These are phyloP conservation scores for Aromia moschata DNA, from an alignment of 2,888 invertebrate species.

Conservation along the genomic window DNA sequence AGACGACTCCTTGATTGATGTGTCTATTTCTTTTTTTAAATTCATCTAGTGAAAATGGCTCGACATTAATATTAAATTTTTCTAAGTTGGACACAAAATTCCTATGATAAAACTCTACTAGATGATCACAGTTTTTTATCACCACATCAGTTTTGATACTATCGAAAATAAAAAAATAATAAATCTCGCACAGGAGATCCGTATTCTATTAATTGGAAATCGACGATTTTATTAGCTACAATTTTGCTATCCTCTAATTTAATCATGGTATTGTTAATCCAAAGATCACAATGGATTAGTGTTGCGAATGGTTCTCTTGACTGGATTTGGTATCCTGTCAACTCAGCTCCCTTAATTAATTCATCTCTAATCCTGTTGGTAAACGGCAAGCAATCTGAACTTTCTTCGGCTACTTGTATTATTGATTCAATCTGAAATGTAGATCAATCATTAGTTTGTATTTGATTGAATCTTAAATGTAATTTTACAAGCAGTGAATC, in stretches of 20 bases:
- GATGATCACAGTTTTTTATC: conserved; percentile 59
- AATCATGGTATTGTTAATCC: conserved; percentile 69
- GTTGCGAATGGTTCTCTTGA: conserved; percentile 63
- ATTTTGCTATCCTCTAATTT: conserved; percentile 55
- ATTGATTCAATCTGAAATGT: conserved; percentile 28
- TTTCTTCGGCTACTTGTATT: conserved; percentile 21
- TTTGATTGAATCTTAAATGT: no score
- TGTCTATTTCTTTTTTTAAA: no score
- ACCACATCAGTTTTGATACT: conserved; percentile 61
- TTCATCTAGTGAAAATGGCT: conserved; percentile 55
- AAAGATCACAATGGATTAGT: conserved; percentile 66
- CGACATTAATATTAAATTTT: conserved; percentile 46
- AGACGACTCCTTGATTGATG: conserved; percentile 50
- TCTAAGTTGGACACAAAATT: conserved; percentile 59
- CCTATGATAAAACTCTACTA: conserved; percentile 64
- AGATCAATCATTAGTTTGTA: no score
- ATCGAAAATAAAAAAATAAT: conserved; percentile 64
- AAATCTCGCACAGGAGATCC: conserved; percentile 65
- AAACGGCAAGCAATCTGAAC: conserved; percentile 33
- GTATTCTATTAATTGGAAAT: conserved; percentile 67
- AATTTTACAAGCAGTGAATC: no score
- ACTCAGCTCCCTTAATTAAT: neutral
- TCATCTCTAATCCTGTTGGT: conserved; percentile 29
- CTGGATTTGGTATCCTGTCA: neutral
- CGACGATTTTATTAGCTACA: conserved; percentile 61